A percentile compares a stretch with the other conserved stretches of the same genome.
phyloP scores from a whole-genome alignment of 35 echinoderm and acorn worm genomes.

The Strongylocentrotus purpuratus region DNA sequence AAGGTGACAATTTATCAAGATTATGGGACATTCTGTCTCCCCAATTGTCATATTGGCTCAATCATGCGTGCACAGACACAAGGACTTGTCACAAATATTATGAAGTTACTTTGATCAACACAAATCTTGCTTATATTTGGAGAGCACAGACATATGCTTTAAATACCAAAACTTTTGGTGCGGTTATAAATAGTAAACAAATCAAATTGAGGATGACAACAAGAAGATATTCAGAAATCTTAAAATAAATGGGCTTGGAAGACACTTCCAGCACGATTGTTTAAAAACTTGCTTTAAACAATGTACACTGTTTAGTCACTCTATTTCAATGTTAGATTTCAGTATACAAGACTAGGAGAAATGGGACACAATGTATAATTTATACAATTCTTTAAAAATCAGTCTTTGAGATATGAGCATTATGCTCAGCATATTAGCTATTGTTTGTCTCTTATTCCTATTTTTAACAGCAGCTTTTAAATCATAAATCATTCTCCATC shows the following conservation, averaged over 20 bases:
- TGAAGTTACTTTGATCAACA: background rate
- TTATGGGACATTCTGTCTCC: background rate
- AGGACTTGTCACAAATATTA: background rate
- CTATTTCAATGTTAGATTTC: background rate
- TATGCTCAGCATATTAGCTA: too few relatives aligned
- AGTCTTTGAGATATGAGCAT: too few relatives aligned
- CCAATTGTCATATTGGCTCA: background rate
- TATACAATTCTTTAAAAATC: too few relatives aligned
- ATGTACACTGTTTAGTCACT: background rate
- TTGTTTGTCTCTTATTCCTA: too few relatives aligned
- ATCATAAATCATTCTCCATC: too few relatives aligned
- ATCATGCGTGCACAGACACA: background rate
- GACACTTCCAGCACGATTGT: background rate
- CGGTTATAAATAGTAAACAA: background rate
- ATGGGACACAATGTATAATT: too few relatives aligned
- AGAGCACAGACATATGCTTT: background rate
- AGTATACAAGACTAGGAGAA: background rate
- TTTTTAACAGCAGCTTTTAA: too few relatives aligned
- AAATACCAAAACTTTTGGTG: background rate
- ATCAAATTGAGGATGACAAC: background rate
- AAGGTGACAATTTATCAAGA: constrained; percentile 6
- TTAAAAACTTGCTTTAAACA: background rate
- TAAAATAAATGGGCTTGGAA: background rate
- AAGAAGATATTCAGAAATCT: background rate
- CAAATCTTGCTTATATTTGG: background rate